These are phyloP conservation scores for Synanthedon vespiformis DNA, from an alignment of 2,888 invertebrate genomes.

Conservation along the genomic window DNA sequence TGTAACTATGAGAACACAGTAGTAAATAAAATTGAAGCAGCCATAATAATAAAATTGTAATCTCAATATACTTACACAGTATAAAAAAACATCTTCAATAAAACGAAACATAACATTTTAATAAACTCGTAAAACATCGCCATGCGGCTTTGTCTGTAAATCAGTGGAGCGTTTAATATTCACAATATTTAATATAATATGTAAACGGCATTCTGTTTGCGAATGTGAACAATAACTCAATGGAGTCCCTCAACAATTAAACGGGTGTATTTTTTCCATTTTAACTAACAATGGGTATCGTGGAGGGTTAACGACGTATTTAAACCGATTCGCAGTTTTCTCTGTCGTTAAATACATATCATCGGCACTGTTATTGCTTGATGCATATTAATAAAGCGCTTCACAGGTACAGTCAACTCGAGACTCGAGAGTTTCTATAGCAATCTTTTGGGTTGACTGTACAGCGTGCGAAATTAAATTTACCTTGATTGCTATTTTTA, in stretches of 20 bases:
- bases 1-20: too few species aligned
- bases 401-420: not conserved
- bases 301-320: conserved; percentile 13
- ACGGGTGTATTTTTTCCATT: conserved; percentile 9
- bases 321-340: conserved; percentile 7
- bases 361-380: conserved; percentile 1
- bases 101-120: not conserved
- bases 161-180: conserved; percentile 1
- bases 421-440: not conserved
- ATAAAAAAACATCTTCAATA: conserved; percentile 2
- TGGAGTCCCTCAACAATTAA: not conserved
- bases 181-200: conserved; percentile 4
- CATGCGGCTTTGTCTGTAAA: conserved; percentile 5
- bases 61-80: too few species aligned
- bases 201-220: conserved; percentile 1
- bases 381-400: conserved; percentile 1
- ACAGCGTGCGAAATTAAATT: too few species aligned
- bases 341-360: not conserved
- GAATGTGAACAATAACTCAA: not conserved
- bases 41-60: too few species aligned
- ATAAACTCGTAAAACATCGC: not conserved
- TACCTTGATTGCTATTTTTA: too few species aligned
- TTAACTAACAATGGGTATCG: conserved; percentile 13
- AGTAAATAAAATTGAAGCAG: too few species aligned
- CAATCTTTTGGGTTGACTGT: too few species aligned